Evolutionary conservation across 2,113 vertebrate genomes (phyloP).

Genomic region (Syngnathus floridae): DNA sequence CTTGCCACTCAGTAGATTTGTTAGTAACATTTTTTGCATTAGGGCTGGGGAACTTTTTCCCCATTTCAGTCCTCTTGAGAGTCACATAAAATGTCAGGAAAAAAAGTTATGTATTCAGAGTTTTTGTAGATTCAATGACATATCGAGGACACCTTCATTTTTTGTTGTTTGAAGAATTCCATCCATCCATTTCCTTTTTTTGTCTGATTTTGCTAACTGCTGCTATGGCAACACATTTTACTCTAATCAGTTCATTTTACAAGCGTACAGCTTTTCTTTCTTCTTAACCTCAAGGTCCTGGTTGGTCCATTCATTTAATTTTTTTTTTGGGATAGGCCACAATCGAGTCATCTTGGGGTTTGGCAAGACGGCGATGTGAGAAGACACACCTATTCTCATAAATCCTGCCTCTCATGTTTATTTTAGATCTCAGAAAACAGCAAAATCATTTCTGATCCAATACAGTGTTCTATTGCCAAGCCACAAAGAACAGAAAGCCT

Average conservation of each 20-base stretch:
- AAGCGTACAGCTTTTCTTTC: background rate
- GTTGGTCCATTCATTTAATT: background rate
- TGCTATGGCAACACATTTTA: background rate
- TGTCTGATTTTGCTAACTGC: background rate
- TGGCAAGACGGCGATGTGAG: constrained; percentile 1
- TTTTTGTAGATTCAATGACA: background rate
- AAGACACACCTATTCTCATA: constrained; percentile 3
- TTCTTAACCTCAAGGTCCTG: background rate
- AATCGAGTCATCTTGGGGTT: constrained; percentile 1
- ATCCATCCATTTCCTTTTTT: background rate
- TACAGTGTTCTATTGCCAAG: background rate
- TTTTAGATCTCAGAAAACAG: background rate
- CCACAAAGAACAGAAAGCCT: constrained; percentile 1
- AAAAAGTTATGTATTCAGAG: background rate
- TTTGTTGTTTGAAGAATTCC: background rate
- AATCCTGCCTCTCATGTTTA: background rate
- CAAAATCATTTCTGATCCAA: background rate
- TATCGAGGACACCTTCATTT: background rate
- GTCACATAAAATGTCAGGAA: background rate
- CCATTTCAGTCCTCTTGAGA: too few species aligned
- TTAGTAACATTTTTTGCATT: background rate
- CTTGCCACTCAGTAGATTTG: background rate
- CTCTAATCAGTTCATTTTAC: background rate
- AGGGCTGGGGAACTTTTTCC: background rate
- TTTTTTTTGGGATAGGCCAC: background rate